phyloP scores from a whole-genome alignment of 2,888 invertebrate species.

The Leucoma salicis region DNA sequence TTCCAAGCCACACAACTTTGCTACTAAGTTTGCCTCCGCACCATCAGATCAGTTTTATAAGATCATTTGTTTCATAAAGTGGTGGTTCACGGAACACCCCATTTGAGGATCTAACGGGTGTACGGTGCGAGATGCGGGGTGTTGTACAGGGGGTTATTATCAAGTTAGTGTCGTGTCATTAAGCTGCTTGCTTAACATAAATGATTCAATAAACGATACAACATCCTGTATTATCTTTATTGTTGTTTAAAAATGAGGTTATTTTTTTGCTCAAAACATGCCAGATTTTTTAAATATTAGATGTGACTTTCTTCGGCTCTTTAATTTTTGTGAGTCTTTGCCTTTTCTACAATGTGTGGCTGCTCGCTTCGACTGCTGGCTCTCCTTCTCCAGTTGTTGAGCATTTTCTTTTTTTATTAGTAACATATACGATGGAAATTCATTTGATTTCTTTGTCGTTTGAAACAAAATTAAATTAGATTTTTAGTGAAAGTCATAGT shows the following conservation, averaged over 20 bases:
- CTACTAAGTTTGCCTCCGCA: constrained; percentile 13
- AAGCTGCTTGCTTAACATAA: constrained; percentile 60
- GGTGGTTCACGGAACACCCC: constrained; percentile 14
- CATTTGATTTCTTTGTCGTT: too few species aligned
- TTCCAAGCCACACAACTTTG: constrained; percentile 1
- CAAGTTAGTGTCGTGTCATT: constrained; percentile 63
- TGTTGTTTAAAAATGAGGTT: constrained; percentile 5
- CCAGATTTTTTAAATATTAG: too few species aligned
- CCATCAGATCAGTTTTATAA: constrained; percentile 31
- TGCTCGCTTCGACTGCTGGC: too few species aligned
- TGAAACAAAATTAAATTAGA: too few species aligned
- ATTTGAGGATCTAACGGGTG: neutral
- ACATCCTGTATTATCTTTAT: constrained; percentile 16
- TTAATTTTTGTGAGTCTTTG: too few species aligned
- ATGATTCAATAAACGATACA: constrained; percentile 49
- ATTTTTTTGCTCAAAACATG: neutral
- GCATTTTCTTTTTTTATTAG: too few species aligned
- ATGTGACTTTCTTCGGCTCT: too few species aligned
- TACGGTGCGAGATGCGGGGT: neutral
- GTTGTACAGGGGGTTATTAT: constrained; percentile 42
- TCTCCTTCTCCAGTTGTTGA: too few species aligned
- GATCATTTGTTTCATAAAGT: constrained; percentile 47
- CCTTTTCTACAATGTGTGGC: too few species aligned
- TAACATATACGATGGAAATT: too few species aligned
- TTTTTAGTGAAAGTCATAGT: too few species aligned